These are phyloP conservation scores for Thalassophryne amazonica DNA, from an alignment of 2,797 vertebrate species.

Conservation along the genomic window DNA sequence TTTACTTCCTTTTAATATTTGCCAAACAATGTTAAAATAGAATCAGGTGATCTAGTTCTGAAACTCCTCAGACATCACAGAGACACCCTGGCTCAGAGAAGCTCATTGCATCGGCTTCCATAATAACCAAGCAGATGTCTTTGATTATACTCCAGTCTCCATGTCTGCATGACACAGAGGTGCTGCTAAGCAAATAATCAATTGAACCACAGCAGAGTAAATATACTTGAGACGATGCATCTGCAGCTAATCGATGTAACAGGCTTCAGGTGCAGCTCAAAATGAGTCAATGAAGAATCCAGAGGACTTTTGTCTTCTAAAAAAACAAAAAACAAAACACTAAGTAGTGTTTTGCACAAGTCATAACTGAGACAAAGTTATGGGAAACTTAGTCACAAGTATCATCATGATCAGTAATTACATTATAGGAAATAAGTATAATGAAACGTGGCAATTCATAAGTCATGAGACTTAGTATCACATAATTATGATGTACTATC, in stretches of 20 bases:
- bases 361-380: too few species aligned
- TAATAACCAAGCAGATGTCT: neutral
- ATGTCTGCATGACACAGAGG: constrained; percentile 7
- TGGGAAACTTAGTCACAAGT: neutral
- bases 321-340: too few species aligned
- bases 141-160: neutral
- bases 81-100: neutral
- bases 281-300: constrained; percentile 26
- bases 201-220: constrained; percentile 28
- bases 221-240: constrained; percentile 36
- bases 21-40: too few species aligned
- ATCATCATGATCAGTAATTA: neutral
- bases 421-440: too few species aligned
- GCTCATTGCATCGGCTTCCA: neutral
- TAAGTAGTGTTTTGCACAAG: too few species aligned
- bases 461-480: too few species aligned
- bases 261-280: constrained; percentile 21
- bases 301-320: constrained; percentile 19
- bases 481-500: too few species aligned
- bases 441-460: too few species aligned
- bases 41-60: too few species aligned
- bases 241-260: constrained; percentile 37
- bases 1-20: too few species aligned
- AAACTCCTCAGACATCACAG: too few species aligned
- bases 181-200: constrained; percentile 29